Evolutionary conservation across 2,113 vertebrate species (phyloP), one percentile per base, ranked within the genome.

Genomic region (Arvicanthis niloticus): DNA sequence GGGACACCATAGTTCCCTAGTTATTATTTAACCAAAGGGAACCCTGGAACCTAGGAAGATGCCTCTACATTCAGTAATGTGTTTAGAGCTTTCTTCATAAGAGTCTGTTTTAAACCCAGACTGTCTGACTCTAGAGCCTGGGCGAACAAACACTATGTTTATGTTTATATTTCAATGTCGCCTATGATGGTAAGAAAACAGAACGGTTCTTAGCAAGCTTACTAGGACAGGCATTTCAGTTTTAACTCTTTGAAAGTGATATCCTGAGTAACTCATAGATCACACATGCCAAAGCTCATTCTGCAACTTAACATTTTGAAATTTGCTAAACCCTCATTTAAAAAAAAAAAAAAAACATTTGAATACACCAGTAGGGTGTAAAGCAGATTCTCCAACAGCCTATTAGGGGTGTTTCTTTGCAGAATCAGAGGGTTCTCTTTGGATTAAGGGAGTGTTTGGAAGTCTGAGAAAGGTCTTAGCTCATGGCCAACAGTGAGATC

Each of bases 241-340:
- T n/a, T 31, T 56, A 96, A 77, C 53, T 92, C 56, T 82, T 40
- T 82, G 31, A 93, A 96, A 89, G 13, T 16, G 34, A 40, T 8
- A 84, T 62, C 94, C 62, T 48, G 70, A 7, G 88, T 34, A 87
- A 84, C 26, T 91, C 76, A 17, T 2, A 72, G 40, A 12, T 62
- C 34, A 80, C 1, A 17, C 2, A 21, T 37, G 26, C 37, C 45
- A 75, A 76, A 40, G 68, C 51, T 76, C 56, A 65, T 94, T 91
- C 72, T 53, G 37, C 16, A 56, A 53, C 9, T 6, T 10, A 37
- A 29, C 2, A 42, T 37, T 93, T 77, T 48, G 11, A 34, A 67
- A 95, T 45, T 58, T 26, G 16, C 10, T 45, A 77, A 53, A 77
- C 73, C 48, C 29, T 48, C 5, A 53, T 21, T 56, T 80, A 58